Evolutionary conservation across 1,140 invertebrate species (phyloP).

Genomic region (Hyles vespertilio): DNA sequence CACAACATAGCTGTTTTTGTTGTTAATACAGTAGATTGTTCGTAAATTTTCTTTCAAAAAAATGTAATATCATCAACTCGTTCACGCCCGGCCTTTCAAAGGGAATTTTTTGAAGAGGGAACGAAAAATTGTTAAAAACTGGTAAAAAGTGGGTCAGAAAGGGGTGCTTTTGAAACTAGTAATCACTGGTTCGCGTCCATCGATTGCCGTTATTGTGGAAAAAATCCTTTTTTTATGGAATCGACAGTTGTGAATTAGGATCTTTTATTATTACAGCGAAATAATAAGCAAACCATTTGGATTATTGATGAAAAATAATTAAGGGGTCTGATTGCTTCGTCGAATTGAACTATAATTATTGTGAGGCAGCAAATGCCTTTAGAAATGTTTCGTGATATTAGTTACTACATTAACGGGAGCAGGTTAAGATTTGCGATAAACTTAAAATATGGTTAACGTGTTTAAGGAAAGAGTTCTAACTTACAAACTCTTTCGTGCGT

Average conservation of each 20-base stretch:
- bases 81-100: slow-evolving; percentile 74
- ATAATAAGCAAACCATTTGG: slow-evolving; percentile 32
- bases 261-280: slow-evolving; percentile 37
- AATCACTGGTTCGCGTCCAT: slow-evolving; percentile 68
- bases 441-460: too few relatives aligned
- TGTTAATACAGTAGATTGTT: slow-evolving; percentile 73
- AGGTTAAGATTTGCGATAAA: too few relatives aligned
- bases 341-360: slow-evolving; percentile 1
- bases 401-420: too few relatives aligned
- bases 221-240: slow-evolving; percentile 43
- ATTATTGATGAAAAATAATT: slow-evolving; percentile 22
- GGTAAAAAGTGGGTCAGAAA: slow-evolving; percentile 74
- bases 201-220: slow-evolving; percentile 71
- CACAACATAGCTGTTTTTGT: slow-evolving; percentile 68
- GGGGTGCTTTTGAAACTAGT: slow-evolving; percentile 72
- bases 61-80: slow-evolving; percentile 76
- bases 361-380: too few relatives aligned
- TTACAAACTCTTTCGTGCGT: too few relatives aligned
- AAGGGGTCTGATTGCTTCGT: slow-evolving; percentile 19
- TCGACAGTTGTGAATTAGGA: slow-evolving; percentile 46
- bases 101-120: slow-evolving; percentile 67
- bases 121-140: slow-evolving; percentile 69
- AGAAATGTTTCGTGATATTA: too few relatives aligned
- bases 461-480: too few relatives aligned
- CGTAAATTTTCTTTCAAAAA: slow-evolving; percentile 69